Evolutionary conservation across 2,113 vertebrate species (phyloP).

Genomic region (Corydoras sp.): DNA sequence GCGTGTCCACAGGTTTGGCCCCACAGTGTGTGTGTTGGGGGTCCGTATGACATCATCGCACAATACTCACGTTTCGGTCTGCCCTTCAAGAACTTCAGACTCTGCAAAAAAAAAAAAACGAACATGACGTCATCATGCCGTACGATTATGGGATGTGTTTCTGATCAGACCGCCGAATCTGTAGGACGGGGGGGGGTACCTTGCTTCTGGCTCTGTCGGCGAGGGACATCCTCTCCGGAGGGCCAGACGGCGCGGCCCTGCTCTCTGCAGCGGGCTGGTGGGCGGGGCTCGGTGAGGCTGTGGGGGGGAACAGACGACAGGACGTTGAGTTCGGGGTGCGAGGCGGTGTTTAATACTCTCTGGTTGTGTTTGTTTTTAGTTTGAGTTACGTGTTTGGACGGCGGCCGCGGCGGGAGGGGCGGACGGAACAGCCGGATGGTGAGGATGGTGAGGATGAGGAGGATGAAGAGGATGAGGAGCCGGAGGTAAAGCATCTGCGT

Average conservation of each 20-base stretch:
- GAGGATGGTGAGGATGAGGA: conserved; percentile 32
- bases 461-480: conserved; percentile 18
- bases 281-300: conserved; percentile 32
- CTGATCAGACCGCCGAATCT: background rate
- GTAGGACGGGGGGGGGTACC: conserved; percentile 43
- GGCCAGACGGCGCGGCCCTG: conserved; percentile 35
- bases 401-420: background rate
- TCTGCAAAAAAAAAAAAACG: conserved; percentile 45
- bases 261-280: conserved; percentile 13
- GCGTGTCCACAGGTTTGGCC: no score
- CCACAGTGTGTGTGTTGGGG: background rate
- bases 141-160: background rate
- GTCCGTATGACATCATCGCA: background rate
- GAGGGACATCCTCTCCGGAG: conserved; percentile 43
- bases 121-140: background rate
- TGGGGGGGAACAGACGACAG: background rate
- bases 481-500: conserved; percentile 49
- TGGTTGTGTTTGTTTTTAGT: no score
- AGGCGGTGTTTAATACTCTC: no score
- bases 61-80: conserved; percentile 58
- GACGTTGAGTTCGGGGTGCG: background rate
- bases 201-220: conserved; percentile 47
- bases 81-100: conserved; percentile 59
- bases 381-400: no score
- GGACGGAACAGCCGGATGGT: conserved; percentile 56